Evolutionary conservation across 2,888 invertebrate genomes (phyloP).

Genomic region (Drosophila histrio): DNA sequence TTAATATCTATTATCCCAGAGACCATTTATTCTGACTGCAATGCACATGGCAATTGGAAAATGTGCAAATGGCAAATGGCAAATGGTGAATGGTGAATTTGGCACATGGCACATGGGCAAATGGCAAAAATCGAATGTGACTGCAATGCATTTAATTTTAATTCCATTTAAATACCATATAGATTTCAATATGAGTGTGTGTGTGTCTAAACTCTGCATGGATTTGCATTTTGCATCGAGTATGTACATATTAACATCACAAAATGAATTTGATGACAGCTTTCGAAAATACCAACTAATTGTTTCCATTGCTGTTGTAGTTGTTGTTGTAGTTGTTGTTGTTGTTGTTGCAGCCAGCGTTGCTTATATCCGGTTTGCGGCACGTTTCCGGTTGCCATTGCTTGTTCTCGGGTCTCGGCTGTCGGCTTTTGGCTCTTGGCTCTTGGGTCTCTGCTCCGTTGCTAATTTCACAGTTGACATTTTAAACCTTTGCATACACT

Average conservation of each 20-base stretch:
- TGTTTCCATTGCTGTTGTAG: constrained; percentile 22
- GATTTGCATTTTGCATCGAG: background rate
- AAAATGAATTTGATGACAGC: constrained; percentile 55
- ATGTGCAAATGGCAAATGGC: constrained; percentile 19
- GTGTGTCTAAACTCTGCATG: constrained; percentile 8
- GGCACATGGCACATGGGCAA: constrained; percentile 27
- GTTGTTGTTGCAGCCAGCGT: constrained; percentile 38
- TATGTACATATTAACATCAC: constrained; percentile 17
- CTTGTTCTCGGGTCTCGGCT: constrained; percentile 43
- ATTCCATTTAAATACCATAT: constrained; percentile 49
- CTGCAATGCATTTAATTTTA: constrained; percentile 48
- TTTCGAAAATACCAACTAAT: constrained; percentile 43
- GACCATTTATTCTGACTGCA: constrained; percentile 40
- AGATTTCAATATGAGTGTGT: constrained; percentile 4
- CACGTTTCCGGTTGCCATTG: constrained; percentile 80
- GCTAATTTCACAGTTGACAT: constrained; percentile 71
- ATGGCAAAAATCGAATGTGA: constrained; percentile 36
- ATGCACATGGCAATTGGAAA: constrained; percentile 9
- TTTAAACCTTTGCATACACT: no score
- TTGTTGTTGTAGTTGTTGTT: constrained; percentile 3
- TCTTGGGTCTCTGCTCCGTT: constrained; percentile 45
- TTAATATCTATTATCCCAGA: constrained; percentile 72
- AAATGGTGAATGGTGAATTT: background rate
- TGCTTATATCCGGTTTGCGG: constrained; percentile 77
- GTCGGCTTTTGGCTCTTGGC: no score